Evolutionary conservation across 2,113 vertebrate genomes (phyloP).

Genomic region (Cinclus cinclus): DNA sequence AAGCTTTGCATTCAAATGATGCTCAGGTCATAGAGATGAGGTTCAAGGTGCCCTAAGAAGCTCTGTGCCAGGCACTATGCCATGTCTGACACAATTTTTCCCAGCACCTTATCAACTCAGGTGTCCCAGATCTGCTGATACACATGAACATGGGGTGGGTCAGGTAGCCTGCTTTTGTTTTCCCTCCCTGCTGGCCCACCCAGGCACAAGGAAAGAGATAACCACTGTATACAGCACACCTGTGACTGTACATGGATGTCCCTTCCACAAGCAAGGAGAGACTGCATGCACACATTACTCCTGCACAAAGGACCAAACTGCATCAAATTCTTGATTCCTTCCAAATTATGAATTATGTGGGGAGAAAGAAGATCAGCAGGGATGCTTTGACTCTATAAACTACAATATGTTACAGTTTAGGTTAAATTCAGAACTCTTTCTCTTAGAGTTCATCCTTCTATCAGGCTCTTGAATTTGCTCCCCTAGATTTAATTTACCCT

Average conservation of each 20-base stretch:
- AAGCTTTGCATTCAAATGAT: background rate
- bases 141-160: background rate
- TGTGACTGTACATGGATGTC: accelerated
- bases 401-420: background rate
- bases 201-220: background rate
- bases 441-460: background rate
- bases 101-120: background rate
- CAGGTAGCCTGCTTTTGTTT: background rate
- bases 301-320: background rate
- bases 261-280: background rate
- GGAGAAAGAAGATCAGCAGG: background rate
- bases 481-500: background rate
- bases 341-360: background rate
- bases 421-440: background rate
- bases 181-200: background rate
- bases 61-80: background rate
- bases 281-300: background rate
- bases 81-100: background rate
- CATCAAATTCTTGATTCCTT: background rate
- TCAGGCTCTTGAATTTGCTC: background rate
- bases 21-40: background rate
- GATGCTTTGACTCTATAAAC: background rate
- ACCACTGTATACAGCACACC: no score
- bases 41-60: background rate
- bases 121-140: background rate